These are phyloP conservation scores for Atta colombica DNA, from an alignment of 1,140 invertebrate species.

Conservation along the genomic window DNA sequence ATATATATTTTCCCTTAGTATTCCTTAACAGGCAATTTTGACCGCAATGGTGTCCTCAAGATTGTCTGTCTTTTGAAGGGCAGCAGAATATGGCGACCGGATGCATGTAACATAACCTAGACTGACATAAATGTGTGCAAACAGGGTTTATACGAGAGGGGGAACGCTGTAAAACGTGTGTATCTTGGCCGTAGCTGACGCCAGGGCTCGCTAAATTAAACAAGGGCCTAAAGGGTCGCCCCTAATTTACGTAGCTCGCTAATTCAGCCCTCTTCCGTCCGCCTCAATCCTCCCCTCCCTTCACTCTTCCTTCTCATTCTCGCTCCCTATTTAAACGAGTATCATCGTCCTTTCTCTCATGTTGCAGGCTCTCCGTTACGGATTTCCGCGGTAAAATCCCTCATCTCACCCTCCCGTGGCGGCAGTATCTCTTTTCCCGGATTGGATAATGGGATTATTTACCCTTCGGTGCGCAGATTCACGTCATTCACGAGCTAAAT, in stretches of 20 bases:
- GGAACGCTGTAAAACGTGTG: constrained; percentile 52
- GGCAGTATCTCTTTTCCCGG: constrained; percentile 54
- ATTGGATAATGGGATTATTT: constrained; percentile 66
- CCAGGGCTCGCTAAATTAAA: constrained; percentile 74
- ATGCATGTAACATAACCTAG: constrained; percentile 14
- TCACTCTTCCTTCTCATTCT: constrained; percentile 5
- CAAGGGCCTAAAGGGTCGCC: constrained; percentile 67
- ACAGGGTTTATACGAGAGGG: constrained; percentile 34
- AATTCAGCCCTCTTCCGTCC: constrained; percentile 58
- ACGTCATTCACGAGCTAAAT: constrained; percentile 41
- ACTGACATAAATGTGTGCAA: constrained; percentile 62
- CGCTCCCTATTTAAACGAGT: constrained; percentile 55
- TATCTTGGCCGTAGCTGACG: constrained; percentile 69
- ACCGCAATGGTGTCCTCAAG: not conserved
- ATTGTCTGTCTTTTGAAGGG: constrained; percentile 31
- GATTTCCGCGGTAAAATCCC: constrained; percentile 62
- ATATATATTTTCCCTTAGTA: not conserved
- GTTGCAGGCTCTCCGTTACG: constrained; percentile 43
- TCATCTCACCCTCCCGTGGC: constrained; percentile 37
- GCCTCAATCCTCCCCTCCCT: not conserved
- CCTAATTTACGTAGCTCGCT: constrained; percentile 72
- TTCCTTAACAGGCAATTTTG: not conserved
- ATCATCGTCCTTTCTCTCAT: constrained; percentile 52
- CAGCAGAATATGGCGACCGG: constrained; percentile 17
- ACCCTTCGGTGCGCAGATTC: constrained; percentile 43